Conservation (phyloP, 2,888 invertebrate genomes). For the Drosophila pseudotakahashii region DNA sequence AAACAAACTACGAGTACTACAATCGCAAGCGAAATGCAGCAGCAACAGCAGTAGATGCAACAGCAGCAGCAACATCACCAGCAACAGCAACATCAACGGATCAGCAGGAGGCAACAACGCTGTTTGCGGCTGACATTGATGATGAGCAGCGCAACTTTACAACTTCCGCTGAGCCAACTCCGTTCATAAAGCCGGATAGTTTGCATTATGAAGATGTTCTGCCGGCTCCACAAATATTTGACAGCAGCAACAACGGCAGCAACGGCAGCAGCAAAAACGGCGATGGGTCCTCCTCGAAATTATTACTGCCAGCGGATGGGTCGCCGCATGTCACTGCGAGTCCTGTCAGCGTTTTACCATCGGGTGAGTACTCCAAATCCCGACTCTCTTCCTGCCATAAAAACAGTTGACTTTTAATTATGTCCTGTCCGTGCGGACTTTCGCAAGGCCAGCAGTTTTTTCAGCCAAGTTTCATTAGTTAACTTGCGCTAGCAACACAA, state of each 20-base stretch:
- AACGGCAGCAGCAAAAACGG: slow-evolving; percentile 52
- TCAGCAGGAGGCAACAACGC: slow-evolving; percentile 53
- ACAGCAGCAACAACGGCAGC: slow-evolving; percentile 58
- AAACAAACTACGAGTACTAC: slow-evolving; percentile 81
- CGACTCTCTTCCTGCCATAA: slow-evolving; percentile 26
- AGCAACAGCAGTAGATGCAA: slow-evolving; percentile 36
- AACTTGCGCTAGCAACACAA: slow-evolving; percentile 4
- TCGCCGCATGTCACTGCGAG: slow-evolving; percentile 61
- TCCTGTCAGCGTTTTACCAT: slow-evolving; percentile 57
- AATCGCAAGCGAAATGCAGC: slow-evolving; percentile 74
- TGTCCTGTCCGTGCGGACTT: slow-evolving; percentile 61
- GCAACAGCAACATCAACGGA: slow-evolving; percentile 40
- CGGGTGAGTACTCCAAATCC: slow-evolving; percentile 62
- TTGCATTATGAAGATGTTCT: slow-evolving; percentile 79
- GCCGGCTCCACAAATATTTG: slow-evolving; percentile 71
- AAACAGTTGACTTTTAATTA: slow-evolving; percentile 81
- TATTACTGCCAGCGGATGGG: slow-evolving; percentile 67
- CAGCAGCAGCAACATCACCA: slow-evolving; percentile 4
- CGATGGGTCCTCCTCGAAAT: slow-evolving; percentile 53
- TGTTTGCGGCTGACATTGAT: slow-evolving; percentile 65
- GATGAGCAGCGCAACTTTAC: slow-evolving; percentile 77
- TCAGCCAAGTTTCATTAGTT: slow-evolving; percentile 19
- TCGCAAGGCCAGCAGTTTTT: slow-evolving; percentile 65
- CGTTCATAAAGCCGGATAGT: slow-evolving; percentile 67
- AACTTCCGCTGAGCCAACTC: slow-evolving; percentile 66